A percentile compares a stretch with the other conserved stretches of the same genome.
Evolutionary conservation across 2,888 invertebrate species (phyloP).

Genomic region (Parochlus steinenii): DNA sequence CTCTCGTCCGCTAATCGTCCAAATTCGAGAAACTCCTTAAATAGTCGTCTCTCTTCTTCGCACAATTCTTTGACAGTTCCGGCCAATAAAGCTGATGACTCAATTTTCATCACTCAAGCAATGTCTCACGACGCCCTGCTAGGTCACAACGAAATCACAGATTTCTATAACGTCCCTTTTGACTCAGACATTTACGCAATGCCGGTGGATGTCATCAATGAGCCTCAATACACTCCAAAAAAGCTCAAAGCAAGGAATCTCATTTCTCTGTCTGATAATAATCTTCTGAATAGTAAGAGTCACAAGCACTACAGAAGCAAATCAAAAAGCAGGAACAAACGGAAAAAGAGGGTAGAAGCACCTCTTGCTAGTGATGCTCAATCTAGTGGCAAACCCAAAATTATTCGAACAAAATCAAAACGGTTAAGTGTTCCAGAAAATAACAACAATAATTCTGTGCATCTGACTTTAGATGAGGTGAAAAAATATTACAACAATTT

Average conservation of each 20-base stretch:
- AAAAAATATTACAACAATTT: slow-evolving; percentile 67
- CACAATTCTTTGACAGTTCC: slow-evolving; percentile 62
- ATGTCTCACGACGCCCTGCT: slow-evolving; percentile 72
- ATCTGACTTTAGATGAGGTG: slow-evolving; percentile 72
- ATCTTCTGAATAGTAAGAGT: slow-evolving; percentile 1
- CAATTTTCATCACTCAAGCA: slow-evolving; percentile 74
- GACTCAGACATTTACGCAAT: slow-evolving; percentile 79
- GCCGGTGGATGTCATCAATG: slow-evolving; percentile 57
- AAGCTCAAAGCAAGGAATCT: background rate
- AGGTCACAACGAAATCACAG: slow-evolving; percentile 54
- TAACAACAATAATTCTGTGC: slow-evolving; percentile 55
- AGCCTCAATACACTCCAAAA: background rate
- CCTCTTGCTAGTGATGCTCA: background rate
- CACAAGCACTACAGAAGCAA: slow-evolving; percentile 11
- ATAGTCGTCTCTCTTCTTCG: slow-evolving; percentile 65
- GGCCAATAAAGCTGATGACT: slow-evolving; percentile 62
- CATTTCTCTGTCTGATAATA: slow-evolving; percentile 11
- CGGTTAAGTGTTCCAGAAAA: slow-evolving; percentile 52
- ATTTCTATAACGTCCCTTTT: slow-evolving; percentile 77
- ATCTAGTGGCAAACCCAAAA: no score
- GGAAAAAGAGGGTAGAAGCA: slow-evolving; percentile 21
- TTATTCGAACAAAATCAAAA: slow-evolving; percentile 30
- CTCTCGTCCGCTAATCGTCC: slow-evolving; percentile 39
- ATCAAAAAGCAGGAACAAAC: slow-evolving; percentile 11
- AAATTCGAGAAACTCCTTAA: slow-evolving; percentile 58